Evolutionary conservation across 2,888 invertebrate genomes (phyloP).

Genomic region (Lithophane socia): DNA sequence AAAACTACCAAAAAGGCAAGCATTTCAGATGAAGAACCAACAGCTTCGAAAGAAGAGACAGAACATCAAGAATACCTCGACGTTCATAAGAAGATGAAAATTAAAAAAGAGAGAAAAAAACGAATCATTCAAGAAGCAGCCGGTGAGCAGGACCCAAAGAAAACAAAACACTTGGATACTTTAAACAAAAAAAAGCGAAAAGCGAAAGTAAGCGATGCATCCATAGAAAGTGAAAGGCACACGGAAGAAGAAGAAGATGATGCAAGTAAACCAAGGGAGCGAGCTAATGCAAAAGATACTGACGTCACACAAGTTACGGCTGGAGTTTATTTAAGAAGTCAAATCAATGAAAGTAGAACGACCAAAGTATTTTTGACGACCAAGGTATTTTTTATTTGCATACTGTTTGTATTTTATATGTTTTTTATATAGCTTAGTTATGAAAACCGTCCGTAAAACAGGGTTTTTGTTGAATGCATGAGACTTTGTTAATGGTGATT

Average conservation of each 20-base stretch:
- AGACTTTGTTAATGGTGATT: not conserved
- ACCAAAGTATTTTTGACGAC: not conserved
- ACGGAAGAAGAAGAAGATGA: constrained; percentile 59
- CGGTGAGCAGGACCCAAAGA: not conserved
- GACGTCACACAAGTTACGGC: not conserved
- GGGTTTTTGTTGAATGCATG: not conserved
- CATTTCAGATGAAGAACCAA: not conserved
- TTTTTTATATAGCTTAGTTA: not conserved
- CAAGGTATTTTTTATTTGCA: not conserved
- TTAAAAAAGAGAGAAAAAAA: constrained; percentile 25
- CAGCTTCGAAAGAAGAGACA: not conserved
- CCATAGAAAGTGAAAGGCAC: not conserved
- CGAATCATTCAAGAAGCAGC: constrained; percentile 26
- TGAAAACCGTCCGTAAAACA: not conserved
- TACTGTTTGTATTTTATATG: not conserved
- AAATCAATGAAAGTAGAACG: not conserved
- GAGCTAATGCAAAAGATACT: constrained; percentile 49
- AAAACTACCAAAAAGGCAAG: not conserved
- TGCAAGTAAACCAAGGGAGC: constrained; percentile 65
- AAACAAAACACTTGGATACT: constrained; percentile 41
- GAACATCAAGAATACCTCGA: constrained; percentile 52
- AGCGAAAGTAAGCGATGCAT: too few relatives aligned
- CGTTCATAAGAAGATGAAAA: constrained; percentile 45
- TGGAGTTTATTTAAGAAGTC: constrained; percentile 26
- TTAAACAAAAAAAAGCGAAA: too few relatives aligned